Percentiles rank a stretch among this genome's conserved stretches.
Evolutionary conservation across 2,888 invertebrate genomes (phyloP).

Genomic region (Cantharis flavilabris): DNA sequence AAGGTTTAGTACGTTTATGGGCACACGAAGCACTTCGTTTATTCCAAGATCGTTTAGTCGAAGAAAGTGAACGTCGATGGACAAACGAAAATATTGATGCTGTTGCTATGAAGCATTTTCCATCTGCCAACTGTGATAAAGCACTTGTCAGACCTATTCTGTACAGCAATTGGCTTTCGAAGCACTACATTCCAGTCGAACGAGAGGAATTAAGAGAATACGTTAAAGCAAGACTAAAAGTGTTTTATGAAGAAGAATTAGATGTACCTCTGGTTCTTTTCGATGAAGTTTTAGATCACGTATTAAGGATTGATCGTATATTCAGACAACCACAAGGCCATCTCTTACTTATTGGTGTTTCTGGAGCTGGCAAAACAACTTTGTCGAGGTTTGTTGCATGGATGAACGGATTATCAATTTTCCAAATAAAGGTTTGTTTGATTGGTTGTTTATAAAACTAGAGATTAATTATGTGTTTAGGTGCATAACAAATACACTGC

Average conservation of each 20-base stretch:
- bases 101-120: conserved; percentile 94
- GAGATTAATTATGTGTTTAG: conserved; percentile 52
- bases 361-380: conserved; percentile 99
- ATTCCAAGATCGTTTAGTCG: conserved; percentile 95
- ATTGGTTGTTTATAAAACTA: background rate
- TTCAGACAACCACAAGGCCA: conserved; percentile 99
- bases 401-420: conserved; percentile 99
- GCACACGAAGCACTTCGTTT: conserved; percentile 97
- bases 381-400: conserved; percentile 98
- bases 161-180: conserved; percentile 98
- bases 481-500: conserved; percentile 99
- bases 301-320: conserved; percentile 96
- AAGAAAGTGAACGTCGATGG: conserved; percentile 94
- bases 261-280: conserved; percentile 98
- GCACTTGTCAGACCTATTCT: conserved; percentile 93
- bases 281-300: conserved; percentile 99
- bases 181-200: conserved; percentile 96
- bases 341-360: conserved; percentile 94
- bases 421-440: conserved; percentile 90
- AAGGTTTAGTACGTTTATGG: conserved; percentile 97
- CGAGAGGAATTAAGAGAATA: conserved; percentile 95
- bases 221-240: conserved; percentile 94
- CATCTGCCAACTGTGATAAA: conserved; percentile 66
- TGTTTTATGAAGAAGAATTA: conserved; percentile 98
- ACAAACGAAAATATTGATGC: conserved; percentile 97